Evolutionary conservation across 1,140 invertebrate genomes (phyloP), one percentile per base, ranked within the genome.

Genomic region (Acyrthosiphon pisum): DNA sequence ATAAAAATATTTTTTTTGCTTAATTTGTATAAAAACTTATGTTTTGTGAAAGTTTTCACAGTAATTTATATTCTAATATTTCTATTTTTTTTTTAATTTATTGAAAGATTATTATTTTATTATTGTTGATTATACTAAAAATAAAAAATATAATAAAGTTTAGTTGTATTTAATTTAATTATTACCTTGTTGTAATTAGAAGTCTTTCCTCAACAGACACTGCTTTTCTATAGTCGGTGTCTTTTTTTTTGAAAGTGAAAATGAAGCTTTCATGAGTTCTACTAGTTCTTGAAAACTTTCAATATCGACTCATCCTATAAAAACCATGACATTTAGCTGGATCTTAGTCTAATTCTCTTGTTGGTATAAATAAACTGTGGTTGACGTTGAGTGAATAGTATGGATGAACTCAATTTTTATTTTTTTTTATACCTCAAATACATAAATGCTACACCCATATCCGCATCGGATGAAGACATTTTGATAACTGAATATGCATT

Each of bases 401-500:
- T 44, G 84, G 41, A 88, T 88, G 46, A 50, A 18, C 86, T 46
- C 26, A n/a, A 87, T 87, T 88, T 35, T 88, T 88, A 20, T 50
- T 88, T 88, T 84, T 87, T 88, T 35, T 50, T 88, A 88, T 88
- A 22, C 7, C 86, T 88, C n/a, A n/a, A n/a, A n/a, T n/a, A n/a
- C n/a, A n/a, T n/a, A n/a, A n/a, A n/a, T n/a, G n/a, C n/a, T n/a
- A n/a, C n/a, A 87, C 48, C 8, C 44, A 87, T 87, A 87, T 87
- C 84, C 41, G 48, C 84, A 88, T 88, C 86, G 14, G 46, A 88
- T 50, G 30, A 88, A 88, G 46, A 50, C 86, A 88, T 88, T 50
- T 48, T 88, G 86, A 88, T 22, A 50, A 88, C 46, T 88, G 86
- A 88, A 88, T 88, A 50, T n/a, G n/a, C n/a, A n/a, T n/a, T n/a